phyloP scores from a whole-genome alignment of 2,797 vertebrate genomes.

The Dipus sagitta region DNA sequence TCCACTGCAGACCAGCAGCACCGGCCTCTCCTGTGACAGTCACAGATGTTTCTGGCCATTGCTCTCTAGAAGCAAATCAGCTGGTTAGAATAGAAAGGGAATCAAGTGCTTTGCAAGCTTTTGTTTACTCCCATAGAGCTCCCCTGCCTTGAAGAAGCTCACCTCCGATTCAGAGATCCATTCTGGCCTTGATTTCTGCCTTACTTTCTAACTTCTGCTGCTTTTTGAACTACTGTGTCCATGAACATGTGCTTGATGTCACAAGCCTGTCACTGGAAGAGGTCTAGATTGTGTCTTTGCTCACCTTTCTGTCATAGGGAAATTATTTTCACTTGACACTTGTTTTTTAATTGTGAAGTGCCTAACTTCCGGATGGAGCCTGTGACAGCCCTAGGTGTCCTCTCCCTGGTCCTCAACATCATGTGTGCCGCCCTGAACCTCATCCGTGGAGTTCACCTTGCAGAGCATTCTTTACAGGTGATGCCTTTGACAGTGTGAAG shows the following conservation, averaged over 20 bases:
- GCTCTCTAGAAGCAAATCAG: background rate
- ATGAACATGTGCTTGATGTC: constrained; percentile 25
- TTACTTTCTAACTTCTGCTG: background rate
- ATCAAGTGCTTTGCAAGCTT: background rate
- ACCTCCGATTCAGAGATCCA: background rate
- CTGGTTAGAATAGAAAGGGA: background rate
- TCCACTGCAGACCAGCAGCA: background rate
- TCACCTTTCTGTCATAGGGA: background rate
- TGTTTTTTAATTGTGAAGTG: constrained; percentile 82
- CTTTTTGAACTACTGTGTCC: constrained; percentile 34
- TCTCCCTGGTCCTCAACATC: constrained; percentile 97
- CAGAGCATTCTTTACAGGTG: constrained; percentile 96
- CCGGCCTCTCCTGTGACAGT: background rate
- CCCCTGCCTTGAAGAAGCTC: background rate
- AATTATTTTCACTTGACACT: background rate
- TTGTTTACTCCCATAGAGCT: background rate
- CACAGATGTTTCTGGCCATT: background rate
- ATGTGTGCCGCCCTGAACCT: constrained; percentile 97
- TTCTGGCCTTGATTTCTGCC: constrained; percentile 9
- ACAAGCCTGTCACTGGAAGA: background rate
- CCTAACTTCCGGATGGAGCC: constrained; percentile 92
- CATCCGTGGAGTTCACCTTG: constrained; percentile 95
- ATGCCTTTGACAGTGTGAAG: background rate
- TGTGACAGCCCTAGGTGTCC: constrained; percentile 93
- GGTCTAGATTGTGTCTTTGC: background rate